Base-by-base conservation (phyloP, 2,888 invertebrate species). In the Teleiodes luculella region DNA sequence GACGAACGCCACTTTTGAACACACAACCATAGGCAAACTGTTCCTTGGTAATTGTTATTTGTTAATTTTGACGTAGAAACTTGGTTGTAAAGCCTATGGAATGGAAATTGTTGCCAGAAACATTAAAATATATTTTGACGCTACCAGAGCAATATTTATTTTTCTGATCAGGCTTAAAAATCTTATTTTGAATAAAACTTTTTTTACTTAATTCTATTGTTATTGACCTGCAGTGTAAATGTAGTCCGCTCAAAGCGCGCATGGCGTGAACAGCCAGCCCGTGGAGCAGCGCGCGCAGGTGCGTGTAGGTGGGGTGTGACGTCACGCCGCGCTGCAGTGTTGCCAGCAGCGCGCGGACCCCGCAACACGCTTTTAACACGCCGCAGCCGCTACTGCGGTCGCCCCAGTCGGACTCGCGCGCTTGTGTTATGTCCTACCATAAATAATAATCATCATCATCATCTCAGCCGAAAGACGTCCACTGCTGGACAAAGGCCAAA, bases 361-460 rank as follows among this genome's bases (percentile, higher is more conserved):
- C 67, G 59, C 53, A 57, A 14, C 55, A 51, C 16, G 62, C 54
- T 37, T 64, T 63, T 13, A 72, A 11, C 39, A 83, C 74, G 24
- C 71, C 75, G 24, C 69, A 69, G 10, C 81, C 84, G 4, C 75
- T 73, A 0, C 60, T 56, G 0, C 50, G 14, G 57, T 76, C 80
- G 8, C 74, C 74, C 83, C 83, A 85, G 14, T 73, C 72, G 56
- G 68, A 56, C 0, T 70, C 65, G 0, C 70, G 73, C 0, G 74
- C 72, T 11, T 67, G 56, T 0, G 58, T 65, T 53, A 85, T 66
- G 31, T 86, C 83, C 86, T 87, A 24, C 24, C 24, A 24, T 24
- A 24, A n/a, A 24, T 24, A 24, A 24, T 24, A 24, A 24, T 37
- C 18, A 13, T 13, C 20, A 18, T 36, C 7, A 14, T 41, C 0